Conservation (phyloP, 1,140 invertebrate species). For the Drosophila elegans region DNA sequence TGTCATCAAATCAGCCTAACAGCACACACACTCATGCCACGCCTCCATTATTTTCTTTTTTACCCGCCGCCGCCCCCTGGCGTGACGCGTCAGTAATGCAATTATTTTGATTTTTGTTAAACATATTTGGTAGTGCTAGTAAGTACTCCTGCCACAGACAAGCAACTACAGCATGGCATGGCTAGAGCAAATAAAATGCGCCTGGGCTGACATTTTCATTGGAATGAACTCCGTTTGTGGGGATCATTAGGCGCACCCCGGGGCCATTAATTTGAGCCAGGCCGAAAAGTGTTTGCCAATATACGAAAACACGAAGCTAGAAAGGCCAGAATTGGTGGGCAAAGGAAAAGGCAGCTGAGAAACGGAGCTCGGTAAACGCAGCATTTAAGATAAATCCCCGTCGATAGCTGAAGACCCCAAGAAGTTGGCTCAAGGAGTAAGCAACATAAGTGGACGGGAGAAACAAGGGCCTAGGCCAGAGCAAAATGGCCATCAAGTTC, state of each 20-base stretch:
- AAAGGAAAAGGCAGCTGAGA: constrained; percentile 3
- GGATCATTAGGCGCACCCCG: constrained; percentile 74
- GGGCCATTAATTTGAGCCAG: constrained; percentile 71
- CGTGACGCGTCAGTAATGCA: constrained; percentile 74
- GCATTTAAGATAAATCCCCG: constrained; percentile 80
- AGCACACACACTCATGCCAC: constrained; percentile 29
- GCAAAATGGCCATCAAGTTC: constrained; percentile 77
- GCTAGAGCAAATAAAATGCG: constrained; percentile 70
- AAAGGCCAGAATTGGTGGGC: constrained; percentile 5
- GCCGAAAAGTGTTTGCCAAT: constrained; percentile 76
- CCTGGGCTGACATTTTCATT: constrained; percentile 74
- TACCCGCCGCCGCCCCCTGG: not conserved
- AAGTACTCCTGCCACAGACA: constrained; percentile 3
- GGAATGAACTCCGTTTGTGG: constrained; percentile 37
- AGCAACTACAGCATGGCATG: constrained; percentile 46
- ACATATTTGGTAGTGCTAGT: constrained; percentile 41
- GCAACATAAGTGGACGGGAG: constrained; percentile 1
- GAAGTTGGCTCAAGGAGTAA: constrained; percentile 4
- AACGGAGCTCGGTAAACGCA: constrained; percentile 67
- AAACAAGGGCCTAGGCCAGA: constrained; percentile 38
- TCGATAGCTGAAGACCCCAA: constrained; percentile 55
- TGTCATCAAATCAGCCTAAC: constrained; percentile 49
- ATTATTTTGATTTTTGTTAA: constrained; percentile 75
- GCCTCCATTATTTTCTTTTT: not conserved
- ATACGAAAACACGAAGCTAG: constrained; percentile 39